A percentile compares a stretch with the other conserved stretches of the same genome.
Evolutionary conservation across 2,113 vertebrate genomes (phyloP).

Genomic region (Limanda limanda): DNA sequence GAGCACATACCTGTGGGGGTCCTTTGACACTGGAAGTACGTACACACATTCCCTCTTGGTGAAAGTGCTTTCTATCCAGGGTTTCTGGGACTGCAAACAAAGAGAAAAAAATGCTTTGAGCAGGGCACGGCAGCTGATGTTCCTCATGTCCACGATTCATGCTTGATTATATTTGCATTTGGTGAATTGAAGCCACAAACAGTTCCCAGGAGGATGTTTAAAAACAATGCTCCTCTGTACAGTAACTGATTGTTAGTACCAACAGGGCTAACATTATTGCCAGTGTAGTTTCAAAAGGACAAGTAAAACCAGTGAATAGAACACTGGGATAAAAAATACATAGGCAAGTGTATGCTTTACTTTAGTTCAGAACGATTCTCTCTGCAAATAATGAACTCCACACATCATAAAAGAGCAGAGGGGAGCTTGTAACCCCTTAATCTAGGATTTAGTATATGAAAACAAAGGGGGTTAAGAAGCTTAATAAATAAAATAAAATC

Average conservation of each 20-base stretch:
- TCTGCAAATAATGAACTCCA: constrained; percentile 30
- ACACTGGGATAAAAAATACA: neutral
- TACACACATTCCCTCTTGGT: constrained; percentile 99
- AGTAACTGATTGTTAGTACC: neutral
- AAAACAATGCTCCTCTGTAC: constrained; percentile 2
- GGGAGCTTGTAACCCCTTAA: constrained; percentile 40
- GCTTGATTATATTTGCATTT: constrained; percentile 12
- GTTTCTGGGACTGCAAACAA: constrained; percentile 95
- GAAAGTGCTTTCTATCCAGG: constrained; percentile 99
- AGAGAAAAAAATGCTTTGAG: constrained; percentile 32
- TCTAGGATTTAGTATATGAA: constrained; percentile 49
- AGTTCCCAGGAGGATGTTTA: neutral
- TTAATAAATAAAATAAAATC: constrained; percentile 25
- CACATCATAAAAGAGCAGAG: constrained; percentile 35
- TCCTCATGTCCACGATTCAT: neutral
- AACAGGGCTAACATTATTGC: neutral
- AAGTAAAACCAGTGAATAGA: neutral
- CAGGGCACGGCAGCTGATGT: neutral
- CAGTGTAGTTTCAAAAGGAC: constrained; percentile 6
- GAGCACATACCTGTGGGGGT: constrained; percentile 95
- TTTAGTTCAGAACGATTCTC: neutral
- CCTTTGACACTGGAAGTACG: constrained; percentile 98
- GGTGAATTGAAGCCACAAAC: neutral
- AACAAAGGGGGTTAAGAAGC: constrained; percentile 40
- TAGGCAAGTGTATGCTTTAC: neutral